Evolutionary conservation across 2,113 vertebrate genomes (phyloP), one percentile per base, ranked within the genome.

Genomic region (Pygoscelis antarcticus): DNA sequence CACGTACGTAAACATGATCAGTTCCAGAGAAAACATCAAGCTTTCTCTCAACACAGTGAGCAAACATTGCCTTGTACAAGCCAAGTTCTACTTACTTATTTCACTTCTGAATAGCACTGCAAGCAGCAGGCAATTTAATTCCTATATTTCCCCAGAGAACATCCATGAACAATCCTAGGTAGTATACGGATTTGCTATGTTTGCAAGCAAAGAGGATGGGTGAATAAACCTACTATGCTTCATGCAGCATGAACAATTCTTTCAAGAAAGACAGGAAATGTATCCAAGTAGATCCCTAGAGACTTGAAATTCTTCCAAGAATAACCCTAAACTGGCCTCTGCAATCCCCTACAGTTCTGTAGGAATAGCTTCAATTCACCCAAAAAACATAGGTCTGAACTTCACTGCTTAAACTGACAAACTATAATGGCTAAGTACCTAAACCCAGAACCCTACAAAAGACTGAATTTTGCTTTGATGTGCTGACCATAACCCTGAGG

Each of bases 291-390:
- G 69, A 93, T 96, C 96, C 68, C 94, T 52, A 55, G 83, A 90
- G 96, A 96, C 88, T 96, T 97, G 95, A 98, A 96, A 95, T 89
- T 83, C 60, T 87, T 97, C 96, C 96, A 97, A 97, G 80, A 97
- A 97, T 88, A 97, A 94, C 96, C 95, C 88, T 87, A 91, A 87
- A 88, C 81, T 74, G 97, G 97, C 96, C 95, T 96, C 96, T 96
- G 51, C 83, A 91, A 49, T 94, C 69, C 83, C 83, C 87, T 87
- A 49, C 34, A 55, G 68, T 80, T 94, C 77, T 87, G 77, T 16
- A 75, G 87, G 81, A 95, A 92, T 21, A 83, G 55, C 46, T 92
- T 90, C 32, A 68, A 71, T 70, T 88, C 64, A 51, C 64, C 93
- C 88, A 76, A 85, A 68, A 84, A 79, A 22, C 40, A 12, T 16